Evolutionary conservation across 2,113 vertebrate species (phyloP).

Genomic region (Melanocharis versteri): DNA sequence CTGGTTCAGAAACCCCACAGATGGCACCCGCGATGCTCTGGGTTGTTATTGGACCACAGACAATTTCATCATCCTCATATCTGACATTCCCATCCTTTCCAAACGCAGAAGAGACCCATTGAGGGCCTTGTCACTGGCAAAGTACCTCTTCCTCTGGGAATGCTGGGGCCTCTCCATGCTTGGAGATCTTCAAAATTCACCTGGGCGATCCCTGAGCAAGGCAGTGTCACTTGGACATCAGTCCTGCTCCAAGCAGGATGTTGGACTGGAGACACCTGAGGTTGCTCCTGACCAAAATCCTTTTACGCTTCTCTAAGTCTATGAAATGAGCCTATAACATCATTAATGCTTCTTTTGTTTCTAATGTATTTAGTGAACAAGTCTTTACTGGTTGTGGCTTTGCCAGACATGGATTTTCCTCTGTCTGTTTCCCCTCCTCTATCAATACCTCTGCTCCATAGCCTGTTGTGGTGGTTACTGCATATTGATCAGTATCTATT

Average conservation of each 20-base stretch:
- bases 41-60: neutral
- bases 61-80: neutral
- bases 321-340: neutral
- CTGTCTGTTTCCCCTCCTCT: neutral
- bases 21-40: neutral
- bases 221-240: neutral
- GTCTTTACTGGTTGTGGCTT: neutral
- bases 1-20: neutral
- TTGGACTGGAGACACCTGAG: neutral
- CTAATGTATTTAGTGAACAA: neutral
- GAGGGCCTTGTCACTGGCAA: neutral
- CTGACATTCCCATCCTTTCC: neutral
- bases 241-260: neutral
- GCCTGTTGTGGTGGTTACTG: neutral
- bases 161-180: neutral
- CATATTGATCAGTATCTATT: neutral
- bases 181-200: neutral
- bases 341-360: neutral
- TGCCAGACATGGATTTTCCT: neutral
- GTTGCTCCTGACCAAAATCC: neutral
- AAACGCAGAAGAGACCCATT: accelerated
- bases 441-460: neutral
- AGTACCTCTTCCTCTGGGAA: neutral
- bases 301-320: neutral
- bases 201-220: neutral